Evolutionary conservation across 1,140 invertebrate genomes (phyloP), one percentile per base, ranked within the genome.

Genomic region (Papilio polyxenes): DNA sequence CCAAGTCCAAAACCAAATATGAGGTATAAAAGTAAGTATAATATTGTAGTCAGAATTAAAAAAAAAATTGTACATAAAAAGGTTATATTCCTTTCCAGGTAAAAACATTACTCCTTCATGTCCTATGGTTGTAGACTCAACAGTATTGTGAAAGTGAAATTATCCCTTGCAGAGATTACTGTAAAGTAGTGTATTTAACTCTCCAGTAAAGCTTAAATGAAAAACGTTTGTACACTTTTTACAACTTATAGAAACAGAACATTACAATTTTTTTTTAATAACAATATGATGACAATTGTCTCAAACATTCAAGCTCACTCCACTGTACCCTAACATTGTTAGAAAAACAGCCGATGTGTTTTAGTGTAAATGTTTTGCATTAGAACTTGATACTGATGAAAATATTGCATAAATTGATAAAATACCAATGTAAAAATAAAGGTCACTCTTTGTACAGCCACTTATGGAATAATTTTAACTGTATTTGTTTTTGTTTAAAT

Each of bases 1-100:
- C 65, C 65, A 15, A 31, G 65, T 37, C 31, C 65, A 40, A 72
- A 37, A 72, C 23, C 11, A 17, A 37, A 72, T 6, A 40, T 72
- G 7, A 72, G 65, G 13, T 72, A 13, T 72, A 72, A 37, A 72
- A 72, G 65, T 72, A 72, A 72, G 65, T 72, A 37, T 72, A 7
- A 40, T 20, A 20, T 59, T 20, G 5, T 59, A 8, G 56, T n/a
- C 17, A 20, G 3, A 59, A 59, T 59, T n/a, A 8, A 59, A 59
- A 9, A 59, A 59, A 20, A 9, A 59, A 20, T 15, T 15, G 17
- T 59, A 17, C 56, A n/a, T 59, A 2, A 6, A 59, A 59, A 59
- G 20, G n/a, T 59, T 8, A 72, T 72, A 15, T 72, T 72, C 9
- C 23, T 72, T 72, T 72, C 4, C 31, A 72, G 65, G 65, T 40